Conservation (phyloP, 2,888 invertebrate genomes). For the Gisinianus flammeolus region DNA sequence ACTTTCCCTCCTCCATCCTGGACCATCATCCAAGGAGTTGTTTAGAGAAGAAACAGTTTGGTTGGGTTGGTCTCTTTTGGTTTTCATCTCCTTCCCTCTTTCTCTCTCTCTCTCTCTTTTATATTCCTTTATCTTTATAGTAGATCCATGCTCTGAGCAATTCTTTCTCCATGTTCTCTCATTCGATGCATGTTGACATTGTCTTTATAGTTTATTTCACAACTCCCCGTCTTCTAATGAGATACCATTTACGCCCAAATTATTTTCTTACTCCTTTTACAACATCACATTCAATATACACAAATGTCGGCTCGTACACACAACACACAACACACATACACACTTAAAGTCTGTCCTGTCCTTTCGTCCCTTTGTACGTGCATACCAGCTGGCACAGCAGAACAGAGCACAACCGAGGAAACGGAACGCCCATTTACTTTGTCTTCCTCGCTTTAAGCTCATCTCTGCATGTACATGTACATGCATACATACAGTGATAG, state of each 20-base stretch:
- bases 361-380: no score
- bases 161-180: conserved; percentile 9
- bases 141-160: neutral
- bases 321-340: no score
- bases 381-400: no score
- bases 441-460: neutral
- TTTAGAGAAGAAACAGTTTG: no score
- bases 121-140: neutral
- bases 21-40: no score
- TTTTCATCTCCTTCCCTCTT: no score
- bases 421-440: neutral
- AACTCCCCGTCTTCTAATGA: conserved; percentile 28
- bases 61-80: no score
- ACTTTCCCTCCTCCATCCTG: no score
- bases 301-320: neutral
- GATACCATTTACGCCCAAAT: conserved; percentile 33
- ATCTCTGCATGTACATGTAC: neutral
- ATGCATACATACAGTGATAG: no score
- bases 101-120: neutral
- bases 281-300: conserved; percentile 12
- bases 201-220: conserved; percentile 28
- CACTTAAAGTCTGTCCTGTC: no score
- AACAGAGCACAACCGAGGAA: neutral
- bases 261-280: conserved; percentile 10
- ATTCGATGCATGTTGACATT: conserved; percentile 32